A percentile compares a stretch with the other conserved stretches of the same genome.
These are phyloP conservation scores for Strigamia maritima DNA, from an alignment of 2,888 invertebrate genomes.

Conservation along the genomic window DNA sequence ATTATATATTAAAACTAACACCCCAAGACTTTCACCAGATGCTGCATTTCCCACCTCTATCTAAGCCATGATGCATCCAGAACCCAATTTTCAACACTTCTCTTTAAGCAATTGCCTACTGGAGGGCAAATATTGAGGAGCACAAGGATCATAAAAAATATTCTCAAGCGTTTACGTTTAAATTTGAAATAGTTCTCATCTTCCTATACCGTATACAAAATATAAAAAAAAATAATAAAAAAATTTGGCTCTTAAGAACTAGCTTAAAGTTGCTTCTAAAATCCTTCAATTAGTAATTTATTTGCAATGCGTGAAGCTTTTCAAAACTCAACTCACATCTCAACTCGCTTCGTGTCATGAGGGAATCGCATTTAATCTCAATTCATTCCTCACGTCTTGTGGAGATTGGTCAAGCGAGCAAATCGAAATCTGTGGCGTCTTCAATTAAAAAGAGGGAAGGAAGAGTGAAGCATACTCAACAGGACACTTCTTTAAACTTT, in stretches of 20 bases:
- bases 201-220: too few species aligned
- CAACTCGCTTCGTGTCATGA: background rate
- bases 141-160: conserved; percentile 5
- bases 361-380: conserved; percentile 28
- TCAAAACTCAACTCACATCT: conserved; percentile 21
- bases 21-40: background rate
- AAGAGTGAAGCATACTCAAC: conserved; percentile 26
- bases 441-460: conserved; percentile 28
- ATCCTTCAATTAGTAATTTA: conserved; percentile 13
- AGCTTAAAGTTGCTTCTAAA: background rate
- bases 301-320: conserved; percentile 4
- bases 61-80: conserved; percentile 21
- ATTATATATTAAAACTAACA: conserved; percentile 30
- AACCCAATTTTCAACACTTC: conserved; percentile 33
- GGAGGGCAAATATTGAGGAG: conserved; percentile 2
- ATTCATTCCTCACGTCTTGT: conserved; percentile 20
- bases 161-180: background rate
- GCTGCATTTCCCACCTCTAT: conserved; percentile 5
- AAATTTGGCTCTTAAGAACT: background rate
- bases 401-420: conserved; percentile 32
- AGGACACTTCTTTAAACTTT: conserved; percentile 34
- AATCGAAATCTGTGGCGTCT: conserved; percentile 34
- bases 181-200: background rate
- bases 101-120: conserved; percentile 32
- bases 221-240: background rate